phyloP scores from a whole-genome alignment of 1,140 invertebrate genomes.

The Rhizoglyphus robini region DNA sequence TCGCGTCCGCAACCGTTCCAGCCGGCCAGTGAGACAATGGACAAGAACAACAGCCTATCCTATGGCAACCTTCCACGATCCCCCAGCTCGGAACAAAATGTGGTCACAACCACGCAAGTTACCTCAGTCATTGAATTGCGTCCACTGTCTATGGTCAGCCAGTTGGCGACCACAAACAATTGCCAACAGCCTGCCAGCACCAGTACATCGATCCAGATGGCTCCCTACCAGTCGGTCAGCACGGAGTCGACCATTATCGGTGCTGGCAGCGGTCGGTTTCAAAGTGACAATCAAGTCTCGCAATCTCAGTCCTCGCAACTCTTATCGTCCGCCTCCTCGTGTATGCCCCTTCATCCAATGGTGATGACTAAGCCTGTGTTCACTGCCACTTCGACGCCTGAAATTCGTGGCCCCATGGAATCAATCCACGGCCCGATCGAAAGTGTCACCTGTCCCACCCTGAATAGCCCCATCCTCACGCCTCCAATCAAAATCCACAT shows the following conservation, averaged over 20 bases:
- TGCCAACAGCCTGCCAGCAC: not conserved
- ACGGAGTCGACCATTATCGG: not conserved
- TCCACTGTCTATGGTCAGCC: not conserved
- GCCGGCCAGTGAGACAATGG: not conserved
- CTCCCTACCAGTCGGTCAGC: not conserved
- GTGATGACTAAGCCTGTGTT: not conserved
- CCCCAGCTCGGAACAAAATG: not conserved
- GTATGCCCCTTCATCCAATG: not conserved
- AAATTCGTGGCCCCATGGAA: not conserved
- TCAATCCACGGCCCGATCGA: not conserved
- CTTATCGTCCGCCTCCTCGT: not conserved
- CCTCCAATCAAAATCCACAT: conserved; percentile 15
- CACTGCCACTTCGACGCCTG: conserved; percentile 9
- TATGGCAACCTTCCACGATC: not conserved
- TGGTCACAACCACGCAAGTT: not conserved
- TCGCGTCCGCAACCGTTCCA: not conserved
- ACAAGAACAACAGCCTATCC: conserved; percentile 9
- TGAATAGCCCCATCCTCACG: not conserved
- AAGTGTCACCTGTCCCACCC: not conserved
- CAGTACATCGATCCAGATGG: not conserved
- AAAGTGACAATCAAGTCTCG: not conserved
- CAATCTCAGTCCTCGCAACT: not conserved
- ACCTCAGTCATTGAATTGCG: conserved; percentile 3
- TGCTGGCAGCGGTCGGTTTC: not conserved
- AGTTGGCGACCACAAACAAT: not conserved